phyloP scores from a whole-genome alignment of 2,113 vertebrate species.

The Sylvilagus bachmani region DNA sequence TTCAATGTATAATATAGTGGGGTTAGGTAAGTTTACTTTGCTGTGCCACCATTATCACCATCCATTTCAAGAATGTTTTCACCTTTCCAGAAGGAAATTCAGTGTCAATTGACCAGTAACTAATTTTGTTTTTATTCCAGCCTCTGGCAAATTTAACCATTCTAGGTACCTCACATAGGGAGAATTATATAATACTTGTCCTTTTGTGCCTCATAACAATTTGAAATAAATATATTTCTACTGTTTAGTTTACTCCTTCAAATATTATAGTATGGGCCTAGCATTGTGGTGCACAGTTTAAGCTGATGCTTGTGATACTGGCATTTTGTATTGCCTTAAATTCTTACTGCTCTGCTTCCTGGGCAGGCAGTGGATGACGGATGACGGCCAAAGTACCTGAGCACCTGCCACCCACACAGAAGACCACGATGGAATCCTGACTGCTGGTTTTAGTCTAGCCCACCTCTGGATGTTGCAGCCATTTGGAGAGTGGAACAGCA shows the following conservation, averaged over 20 bases:
- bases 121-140: not conserved
- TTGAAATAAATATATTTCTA: not conserved
- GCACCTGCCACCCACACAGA: no score
- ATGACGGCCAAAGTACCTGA: no score
- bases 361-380: no score
- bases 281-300: no score
- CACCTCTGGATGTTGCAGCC: no score
- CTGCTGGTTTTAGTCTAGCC: no score
- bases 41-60: no score
- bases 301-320: no score
- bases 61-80: not conserved
- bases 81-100: not conserved
- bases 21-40: not conserved
- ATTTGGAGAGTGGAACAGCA: no score
- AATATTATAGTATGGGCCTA: not conserved
- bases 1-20: not conserved
- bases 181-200: not conserved
- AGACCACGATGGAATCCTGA: no score
- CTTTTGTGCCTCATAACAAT: not conserved
- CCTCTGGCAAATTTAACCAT: not conserved
- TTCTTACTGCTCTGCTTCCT: no score
- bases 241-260: not conserved
- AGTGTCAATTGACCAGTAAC: not conserved
- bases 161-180: not conserved
- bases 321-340: no score